Percentiles rank a stretch among this genome's conserved stretches.
Conservation (phyloP, 2,888 invertebrate species). For the Diplolepis rosae region DNA sequence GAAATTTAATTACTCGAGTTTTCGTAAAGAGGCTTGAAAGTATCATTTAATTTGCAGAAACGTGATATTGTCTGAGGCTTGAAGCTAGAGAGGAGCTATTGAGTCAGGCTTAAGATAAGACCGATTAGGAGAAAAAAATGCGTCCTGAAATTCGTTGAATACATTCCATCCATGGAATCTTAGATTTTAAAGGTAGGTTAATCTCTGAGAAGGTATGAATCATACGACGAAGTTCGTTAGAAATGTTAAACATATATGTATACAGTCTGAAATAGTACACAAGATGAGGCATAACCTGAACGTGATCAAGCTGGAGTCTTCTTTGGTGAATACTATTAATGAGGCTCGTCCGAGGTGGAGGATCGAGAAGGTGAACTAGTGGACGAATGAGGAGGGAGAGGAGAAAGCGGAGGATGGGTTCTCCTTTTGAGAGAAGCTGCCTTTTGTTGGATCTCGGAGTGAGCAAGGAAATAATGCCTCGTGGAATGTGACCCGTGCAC, state of each 20-base stretch:
- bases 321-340: constrained; percentile 70
- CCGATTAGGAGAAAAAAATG: not conserved
- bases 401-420: constrained; percentile 46
- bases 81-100: not conserved
- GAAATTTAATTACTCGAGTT: not conserved
- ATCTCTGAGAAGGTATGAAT: constrained; percentile 48
- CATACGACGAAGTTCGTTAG: constrained; percentile 59
- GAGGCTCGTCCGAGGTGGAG: constrained; percentile 53
- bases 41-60: not conserved
- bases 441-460: constrained; percentile 67
- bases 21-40: not conserved
- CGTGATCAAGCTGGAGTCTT: constrained; percentile 59
- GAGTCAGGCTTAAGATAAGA: not conserved
- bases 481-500: constrained; percentile 72
- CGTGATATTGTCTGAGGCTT: not conserved
- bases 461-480: constrained; percentile 70
- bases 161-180: not conserved
- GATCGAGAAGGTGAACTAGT: constrained; percentile 28
- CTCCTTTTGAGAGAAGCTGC: constrained; percentile 62
- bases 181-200: constrained; percentile 27
- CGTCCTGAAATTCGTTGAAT: not conserved
- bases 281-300: constrained; percentile 15
- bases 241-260: constrained; percentile 55
- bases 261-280: constrained; percentile 43
- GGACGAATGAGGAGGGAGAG: constrained; percentile 38